These are phyloP conservation scores for Odontesthes bonariensis DNA, from an alignment of 2,113 vertebrate genomes.

Conservation along the genomic window DNA sequence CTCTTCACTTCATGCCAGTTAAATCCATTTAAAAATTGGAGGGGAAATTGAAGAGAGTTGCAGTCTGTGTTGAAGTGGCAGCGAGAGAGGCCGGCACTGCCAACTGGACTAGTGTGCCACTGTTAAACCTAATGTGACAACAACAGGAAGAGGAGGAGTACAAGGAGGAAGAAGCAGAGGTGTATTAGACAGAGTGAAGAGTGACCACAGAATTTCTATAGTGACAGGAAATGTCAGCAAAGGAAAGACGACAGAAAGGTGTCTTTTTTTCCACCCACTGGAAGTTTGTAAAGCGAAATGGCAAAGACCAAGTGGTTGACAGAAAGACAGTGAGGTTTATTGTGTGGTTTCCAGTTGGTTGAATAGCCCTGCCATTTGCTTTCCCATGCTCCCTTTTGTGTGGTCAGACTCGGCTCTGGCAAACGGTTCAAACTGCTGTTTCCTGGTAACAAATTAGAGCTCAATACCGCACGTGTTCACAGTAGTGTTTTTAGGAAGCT, in stretches of 20 bases:
- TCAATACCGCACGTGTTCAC: slow-evolving; percentile 5
- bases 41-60: slow-evolving; percentile 28
- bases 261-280: background rate
- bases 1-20: slow-evolving; percentile 33
- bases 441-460: slow-evolving; percentile 4
- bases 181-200: background rate
- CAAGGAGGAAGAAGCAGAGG: slow-evolving; percentile 7
- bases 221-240: slow-evolving; percentile 56
- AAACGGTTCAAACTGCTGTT: slow-evolving; percentile 7
- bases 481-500: background rate
- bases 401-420: slow-evolving; percentile 11
- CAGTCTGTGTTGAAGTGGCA: slow-evolving; percentile 43
- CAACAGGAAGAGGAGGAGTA: slow-evolving; percentile 23
- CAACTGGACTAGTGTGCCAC: slow-evolving; percentile 55
- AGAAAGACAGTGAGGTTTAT: slow-evolving; percentile 48
- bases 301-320: slow-evolving; percentile 26
- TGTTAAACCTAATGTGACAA: slow-evolving; percentile 32
- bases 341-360: slow-evolving; percentile 44
- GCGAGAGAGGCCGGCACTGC: slow-evolving; percentile 32
- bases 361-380: slow-evolving; percentile 44
- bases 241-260: slow-evolving; percentile 46
- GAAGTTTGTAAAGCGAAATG: slow-evolving; percentile 56
- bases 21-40: slow-evolving; percentile 55
- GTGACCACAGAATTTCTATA: slow-evolving; percentile 32
- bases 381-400: slow-evolving; percentile 44